These are phyloP conservation scores for Mirounga angustirostris DNA, from an alignment of 2,113 vertebrate genomes.

Conservation along the genomic window DNA sequence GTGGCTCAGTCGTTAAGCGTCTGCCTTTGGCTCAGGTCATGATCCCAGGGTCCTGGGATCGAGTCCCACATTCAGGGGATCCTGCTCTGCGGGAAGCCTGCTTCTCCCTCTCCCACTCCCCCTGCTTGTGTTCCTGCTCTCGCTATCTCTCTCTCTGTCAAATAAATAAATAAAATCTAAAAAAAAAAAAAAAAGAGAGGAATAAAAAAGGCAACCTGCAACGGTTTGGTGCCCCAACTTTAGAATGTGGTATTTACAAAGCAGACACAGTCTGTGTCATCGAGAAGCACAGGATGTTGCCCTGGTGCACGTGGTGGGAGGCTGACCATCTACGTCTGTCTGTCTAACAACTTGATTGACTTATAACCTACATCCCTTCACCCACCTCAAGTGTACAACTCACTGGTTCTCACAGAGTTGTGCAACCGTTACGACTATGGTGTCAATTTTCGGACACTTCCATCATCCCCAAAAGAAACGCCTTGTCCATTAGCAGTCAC, in stretches of 20 bases:
- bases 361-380: neutral
- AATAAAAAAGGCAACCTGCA: neutral
- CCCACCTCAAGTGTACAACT: neutral
- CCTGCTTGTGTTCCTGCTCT: too few species aligned
- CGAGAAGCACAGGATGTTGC: neutral
- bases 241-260: neutral
- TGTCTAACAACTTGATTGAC: neutral
- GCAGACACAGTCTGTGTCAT: neutral
- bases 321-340: neutral
- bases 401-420: conserved; percentile 14
- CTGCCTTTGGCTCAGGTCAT: too few species aligned
- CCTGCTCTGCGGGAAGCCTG: too few species aligned
- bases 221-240: neutral
- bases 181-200: neutral
- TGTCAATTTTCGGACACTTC: conserved; percentile 32
- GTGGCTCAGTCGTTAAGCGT: too few species aligned
- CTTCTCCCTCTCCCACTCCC: too few species aligned
- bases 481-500: neutral
- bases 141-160: too few species aligned
- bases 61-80: too few species aligned
- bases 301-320: neutral
- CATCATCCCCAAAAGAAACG: neutral
- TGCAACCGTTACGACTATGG: neutral
- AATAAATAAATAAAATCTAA: too few species aligned
- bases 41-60: too few species aligned